Evolutionary conservation across 2,113 vertebrate species (phyloP), one percentile per base, ranked within the genome.

Genomic region (Sinocyclocheilus maitianheensis): DNA sequence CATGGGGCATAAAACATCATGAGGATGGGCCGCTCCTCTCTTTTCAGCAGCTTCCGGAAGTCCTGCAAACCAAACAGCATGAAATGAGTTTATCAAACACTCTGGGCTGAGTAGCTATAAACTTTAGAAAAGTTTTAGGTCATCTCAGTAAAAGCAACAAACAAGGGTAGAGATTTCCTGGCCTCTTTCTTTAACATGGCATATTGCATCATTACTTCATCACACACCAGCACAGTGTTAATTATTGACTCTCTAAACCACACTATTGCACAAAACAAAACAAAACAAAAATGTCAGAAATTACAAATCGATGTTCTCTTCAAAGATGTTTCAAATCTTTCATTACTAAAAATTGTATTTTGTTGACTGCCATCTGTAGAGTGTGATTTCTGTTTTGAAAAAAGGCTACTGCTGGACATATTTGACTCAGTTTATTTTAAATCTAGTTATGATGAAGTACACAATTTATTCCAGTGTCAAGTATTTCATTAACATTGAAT

Each of bases 1-100:
- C 98, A 99, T 8, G 98, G 97, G 30, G 98, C 97, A 20, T 98
- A 99, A 89, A 99, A 98, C 97, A 99, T 99, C 96, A 99, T 92
- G 84, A 99, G 94, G 77, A 98, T 83, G 0, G 97, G 97, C 89
- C 95, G 96, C 83, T 99, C 98, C 89, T 99, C 98, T 89, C 94
- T 98, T 94, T 98, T 99, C 92, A 99, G 90, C 88, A 99, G 94
- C 79, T 97, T 97, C 91, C 95, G 95, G 91, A 99, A 96, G 84
- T 99, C 98, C 98, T 99, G 89, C 60, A 58, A 76, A 11, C 40
- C 13, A 91, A 87, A 67, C 58, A 87, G 77, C 0, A 58, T 87
- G 91, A 90, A 43, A 60, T 55, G 67, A 82, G 67, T 51, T 14
- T 26, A 79, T 85, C 37, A 69, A 85, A 76, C 16, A 18, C 8